Percentiles rank a stretch among this genome's conserved stretches.
phyloP scores from a whole-genome alignment of 2,888 invertebrate genomes.

The Pristionchus mayeri region DNA sequence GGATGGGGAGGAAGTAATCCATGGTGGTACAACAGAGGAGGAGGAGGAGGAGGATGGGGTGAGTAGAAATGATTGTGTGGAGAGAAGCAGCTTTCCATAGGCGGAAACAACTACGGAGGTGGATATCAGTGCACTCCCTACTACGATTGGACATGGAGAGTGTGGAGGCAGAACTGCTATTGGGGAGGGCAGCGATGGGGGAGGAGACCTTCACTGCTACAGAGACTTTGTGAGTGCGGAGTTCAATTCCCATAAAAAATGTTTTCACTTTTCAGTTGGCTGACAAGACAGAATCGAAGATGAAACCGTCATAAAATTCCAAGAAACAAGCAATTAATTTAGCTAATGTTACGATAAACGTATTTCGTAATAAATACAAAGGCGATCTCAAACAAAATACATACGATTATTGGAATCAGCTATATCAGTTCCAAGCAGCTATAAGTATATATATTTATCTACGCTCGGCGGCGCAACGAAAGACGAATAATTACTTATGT shows the following conservation, averaged over 20 bases:
- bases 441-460: too few species aligned
- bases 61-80: neutral
- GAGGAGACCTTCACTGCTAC: neutral
- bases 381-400: too few species aligned
- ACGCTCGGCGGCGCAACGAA: too few species aligned
- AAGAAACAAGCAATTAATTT: too few species aligned
- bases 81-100: too few species aligned
- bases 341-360: too few species aligned
- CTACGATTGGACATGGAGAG: neutral
- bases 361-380: too few species aligned
- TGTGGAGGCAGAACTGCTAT: slow-evolving; percentile 20
- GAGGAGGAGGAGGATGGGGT: neutral
- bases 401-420: too few species aligned
- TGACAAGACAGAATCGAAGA: neutral
- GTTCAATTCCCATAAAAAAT: neutral
- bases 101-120: neutral
- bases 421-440: too few species aligned
- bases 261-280: neutral
- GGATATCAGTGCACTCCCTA: slow-evolving; percentile 19
- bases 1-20: neutral
- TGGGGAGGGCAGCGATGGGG: neutral
- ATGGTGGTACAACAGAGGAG: neutral
- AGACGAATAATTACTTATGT: too few species aligned
- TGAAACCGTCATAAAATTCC: too few species aligned
- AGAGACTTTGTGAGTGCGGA: slow-evolving; percentile 1